Evolutionary conservation across 2,797 vertebrate genomes (phyloP).

Genomic region (Karalla daura): DNA sequence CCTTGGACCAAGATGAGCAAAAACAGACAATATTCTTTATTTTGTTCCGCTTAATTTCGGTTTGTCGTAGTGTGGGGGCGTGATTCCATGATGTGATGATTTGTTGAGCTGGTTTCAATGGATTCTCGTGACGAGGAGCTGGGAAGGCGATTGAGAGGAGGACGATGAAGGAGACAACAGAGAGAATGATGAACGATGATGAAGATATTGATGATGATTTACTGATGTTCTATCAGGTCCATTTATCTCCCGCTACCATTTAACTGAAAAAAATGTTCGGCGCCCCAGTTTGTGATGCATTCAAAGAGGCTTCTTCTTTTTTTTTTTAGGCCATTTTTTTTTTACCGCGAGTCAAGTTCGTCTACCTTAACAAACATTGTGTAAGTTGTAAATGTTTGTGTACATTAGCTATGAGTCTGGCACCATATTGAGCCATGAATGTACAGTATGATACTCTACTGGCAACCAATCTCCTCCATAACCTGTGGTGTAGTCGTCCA

Average conservation of each 20-base stretch:
- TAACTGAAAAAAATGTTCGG: constrained; percentile 31
- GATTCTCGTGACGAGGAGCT: constrained; percentile 41
- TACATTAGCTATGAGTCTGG: constrained; percentile 67
- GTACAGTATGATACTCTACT: constrained; percentile 62
- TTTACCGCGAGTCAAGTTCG: constrained; percentile 36
- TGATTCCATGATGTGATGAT: constrained; percentile 28
- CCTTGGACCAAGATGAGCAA: constrained; percentile 49
- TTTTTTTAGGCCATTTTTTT: constrained; percentile 35
- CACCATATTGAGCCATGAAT: constrained; percentile 73
- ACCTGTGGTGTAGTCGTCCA: constrained; percentile 65
- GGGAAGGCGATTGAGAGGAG: neutral
- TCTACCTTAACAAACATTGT: constrained; percentile 44
- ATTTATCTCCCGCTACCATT: constrained; percentile 45
- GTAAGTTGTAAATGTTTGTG: constrained; percentile 71
- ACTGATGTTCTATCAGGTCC: constrained; percentile 29
- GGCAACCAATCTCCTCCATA: constrained; percentile 44
- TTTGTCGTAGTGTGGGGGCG: constrained; percentile 52
- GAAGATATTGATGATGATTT: constrained; percentile 18
- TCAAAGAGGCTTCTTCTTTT: constrained; percentile 44
- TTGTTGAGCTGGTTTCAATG: constrained; percentile 67
- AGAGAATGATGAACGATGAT: constrained; percentile 16
- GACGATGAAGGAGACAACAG: constrained; percentile 17
- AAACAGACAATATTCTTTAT: constrained; percentile 47
- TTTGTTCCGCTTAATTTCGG: constrained; percentile 53
- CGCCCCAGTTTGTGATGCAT: constrained; percentile 37